A percentile compares a stretch with the other conserved stretches of the same genome.
phyloP scores from a whole-genome alignment of 2,113 vertebrate genomes.

The Limanda limanda region DNA sequence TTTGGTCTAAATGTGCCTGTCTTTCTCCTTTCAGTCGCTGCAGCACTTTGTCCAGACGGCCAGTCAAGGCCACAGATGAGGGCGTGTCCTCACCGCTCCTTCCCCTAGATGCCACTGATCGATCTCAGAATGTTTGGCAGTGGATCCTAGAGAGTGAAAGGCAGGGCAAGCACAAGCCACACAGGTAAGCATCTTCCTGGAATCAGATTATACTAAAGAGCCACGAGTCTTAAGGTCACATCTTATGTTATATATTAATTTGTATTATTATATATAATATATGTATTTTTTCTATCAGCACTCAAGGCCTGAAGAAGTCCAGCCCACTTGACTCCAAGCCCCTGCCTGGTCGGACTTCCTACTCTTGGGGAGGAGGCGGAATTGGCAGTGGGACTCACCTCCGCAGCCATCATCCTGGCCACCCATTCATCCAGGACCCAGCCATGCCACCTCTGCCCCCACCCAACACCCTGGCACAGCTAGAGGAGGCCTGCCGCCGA shows the following conservation, averaged over 20 bases:
- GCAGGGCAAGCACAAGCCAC: conserved; percentile 91
- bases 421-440: conserved; percentile 89
- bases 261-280: too few relatives aligned
- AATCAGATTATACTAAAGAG: background rate
- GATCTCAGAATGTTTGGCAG: conserved; percentile 95
- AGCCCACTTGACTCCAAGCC: conserved; percentile 84
- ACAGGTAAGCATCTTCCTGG: conserved; percentile 82
- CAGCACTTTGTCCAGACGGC: conserved; percentile 85
- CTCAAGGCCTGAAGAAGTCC: conserved; percentile 88
- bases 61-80: conserved; percentile 79
- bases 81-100: conserved; percentile 83
- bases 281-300: conserved; percentile 59
- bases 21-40: conserved; percentile 75
- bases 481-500: conserved; percentile 94
- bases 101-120: conserved; percentile 87
- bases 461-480: conserved; percentile 94
- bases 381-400: conserved; percentile 77
- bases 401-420: conserved; percentile 82
- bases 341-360: conserved; percentile 56
- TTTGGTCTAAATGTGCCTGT: background rate
- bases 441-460: conserved; percentile 88
- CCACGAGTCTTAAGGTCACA: background rate
- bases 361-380: conserved; percentile 84
- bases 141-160: conserved; percentile 95
- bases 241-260: background rate